Evolutionary conservation across 1,140 invertebrate species (phyloP), one percentile per base, ranked within the genome.

Genomic region (Arion vulgaris): DNA sequence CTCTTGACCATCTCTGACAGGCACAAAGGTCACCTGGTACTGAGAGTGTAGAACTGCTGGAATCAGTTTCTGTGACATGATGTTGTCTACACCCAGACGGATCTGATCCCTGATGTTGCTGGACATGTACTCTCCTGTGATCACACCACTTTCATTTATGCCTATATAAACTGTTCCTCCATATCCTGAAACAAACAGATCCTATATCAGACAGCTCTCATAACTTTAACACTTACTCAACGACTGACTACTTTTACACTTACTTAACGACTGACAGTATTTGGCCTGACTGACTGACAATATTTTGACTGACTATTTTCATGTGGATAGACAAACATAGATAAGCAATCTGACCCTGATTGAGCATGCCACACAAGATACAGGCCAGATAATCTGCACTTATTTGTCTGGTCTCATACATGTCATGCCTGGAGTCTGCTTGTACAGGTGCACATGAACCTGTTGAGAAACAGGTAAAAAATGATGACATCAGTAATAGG

Each of bases 361-460:
- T 75, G 13, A 75, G 32, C 73, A 75, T 75, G 39, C 73, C 73
- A 75, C 73, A 75, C 19, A 75, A 2, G 13, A 49, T 28, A 45
- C 26, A 17, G 36, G 73, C 73, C 19, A 75, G 34, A 28, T 36
- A 45, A 4, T 45, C 38, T 4, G n/a, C n/a, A 17, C 49, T 75
- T 13, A 75, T 9, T 26, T 34, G n/a, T 26, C 4, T 36, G 5
- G 71, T 72, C 7, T 2, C 19, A 41, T 28, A 32, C 71, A 34
- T 23, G 2, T 72, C n/a, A 72, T 72, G 28, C 9, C 4, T 23
- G n/a, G 5, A 23, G 38, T 32, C 71, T 38, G 71, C 57, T n/a
- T 66, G 32, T 5, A 66, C 4, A 66, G 23, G 32, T 66, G 26
- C 4, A 66, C 4, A 5, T 66, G 32, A n/a, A 66, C 26, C 23